Evolutionary conservation across 2,113 vertebrate species (phyloP).

Genomic region (Lophochroa leadbeateri): DNA sequence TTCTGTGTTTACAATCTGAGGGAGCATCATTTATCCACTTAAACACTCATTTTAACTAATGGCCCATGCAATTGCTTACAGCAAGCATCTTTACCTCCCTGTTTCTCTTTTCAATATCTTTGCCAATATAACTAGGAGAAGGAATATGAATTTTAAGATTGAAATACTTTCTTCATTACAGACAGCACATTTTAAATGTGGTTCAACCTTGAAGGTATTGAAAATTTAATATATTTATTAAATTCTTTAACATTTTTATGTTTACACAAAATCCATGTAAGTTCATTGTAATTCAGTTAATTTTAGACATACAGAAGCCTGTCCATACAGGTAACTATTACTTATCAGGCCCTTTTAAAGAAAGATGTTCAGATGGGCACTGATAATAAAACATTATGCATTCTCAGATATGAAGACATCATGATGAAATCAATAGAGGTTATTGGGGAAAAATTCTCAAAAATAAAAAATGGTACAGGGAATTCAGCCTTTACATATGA

Average conservation of each 20-base stretch:
- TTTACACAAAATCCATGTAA: neutral
- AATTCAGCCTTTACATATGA: neutral
- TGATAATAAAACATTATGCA: neutral
- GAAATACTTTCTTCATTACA: neutral
- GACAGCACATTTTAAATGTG: neutral
- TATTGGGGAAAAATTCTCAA: neutral
- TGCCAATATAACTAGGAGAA: neutral
- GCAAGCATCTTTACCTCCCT: conserved; percentile 27
- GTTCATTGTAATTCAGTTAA: neutral
- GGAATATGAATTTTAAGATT: neutral
- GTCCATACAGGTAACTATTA: neutral
- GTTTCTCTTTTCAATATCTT: neutral
- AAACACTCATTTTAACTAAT: conserved; percentile 40
- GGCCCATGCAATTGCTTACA: conserved; percentile 33
- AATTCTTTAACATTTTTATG: neutral
- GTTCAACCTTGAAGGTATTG: neutral
- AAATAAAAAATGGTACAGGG: neutral
- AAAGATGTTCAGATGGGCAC: neutral
- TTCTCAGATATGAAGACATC: neutral
- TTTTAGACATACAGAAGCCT: neutral
- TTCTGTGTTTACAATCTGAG: conserved; percentile 4
- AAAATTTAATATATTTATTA: neutral
- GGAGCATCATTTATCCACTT: conserved; percentile 13
- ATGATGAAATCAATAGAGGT: neutral
- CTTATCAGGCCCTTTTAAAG: neutral